Percentiles rank a stretch among this genome's conserved stretches.
These are phyloP conservation scores for Seriola dumerili DNA, from an alignment of 2,113 vertebrate species.

Conservation along the genomic window DNA sequence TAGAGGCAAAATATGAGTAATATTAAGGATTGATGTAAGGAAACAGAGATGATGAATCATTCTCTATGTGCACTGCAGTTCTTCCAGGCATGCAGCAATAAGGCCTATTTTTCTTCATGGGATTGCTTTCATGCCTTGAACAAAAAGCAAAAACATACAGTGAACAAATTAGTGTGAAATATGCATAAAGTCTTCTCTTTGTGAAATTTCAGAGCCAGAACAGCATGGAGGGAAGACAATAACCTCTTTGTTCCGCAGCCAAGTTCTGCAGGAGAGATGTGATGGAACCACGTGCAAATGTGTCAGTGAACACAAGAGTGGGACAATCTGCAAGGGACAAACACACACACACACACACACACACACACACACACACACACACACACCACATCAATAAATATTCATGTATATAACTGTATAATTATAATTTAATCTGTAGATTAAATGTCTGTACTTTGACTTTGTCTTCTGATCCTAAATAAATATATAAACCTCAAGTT, in stretches of 20 bases:
- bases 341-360: background rate
- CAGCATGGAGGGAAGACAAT: background rate
- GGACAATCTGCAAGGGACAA: too few species aligned
- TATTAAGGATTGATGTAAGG: conserved; percentile 16
- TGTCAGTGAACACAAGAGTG: background rate
- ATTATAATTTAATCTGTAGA: too few species aligned
- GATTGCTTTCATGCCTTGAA: background rate
- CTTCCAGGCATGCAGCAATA: conserved; percentile 10
- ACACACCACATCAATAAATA: background rate
- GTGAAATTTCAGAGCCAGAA: background rate
- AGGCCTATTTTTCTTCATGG: conserved; percentile 15
- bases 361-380: background rate
- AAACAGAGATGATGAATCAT: conserved; percentile 36
- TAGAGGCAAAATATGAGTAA: conserved; percentile 24
- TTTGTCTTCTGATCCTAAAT: too few species aligned
- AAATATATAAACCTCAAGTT: too few species aligned
- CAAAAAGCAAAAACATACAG: conserved; percentile 16
- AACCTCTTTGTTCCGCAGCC: background rate
- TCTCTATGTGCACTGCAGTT: conserved; percentile 10
- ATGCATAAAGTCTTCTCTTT: background rate
- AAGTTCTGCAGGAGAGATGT: background rate
- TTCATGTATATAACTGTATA: background rate
- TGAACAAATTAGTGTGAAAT: conserved; percentile 6
- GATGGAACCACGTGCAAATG: background rate
- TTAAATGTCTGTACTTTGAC: too few species aligned